phyloP scores from a whole-genome alignment of 2,797 vertebrate genomes.

The Oreonectes daqikongensis region DNA sequence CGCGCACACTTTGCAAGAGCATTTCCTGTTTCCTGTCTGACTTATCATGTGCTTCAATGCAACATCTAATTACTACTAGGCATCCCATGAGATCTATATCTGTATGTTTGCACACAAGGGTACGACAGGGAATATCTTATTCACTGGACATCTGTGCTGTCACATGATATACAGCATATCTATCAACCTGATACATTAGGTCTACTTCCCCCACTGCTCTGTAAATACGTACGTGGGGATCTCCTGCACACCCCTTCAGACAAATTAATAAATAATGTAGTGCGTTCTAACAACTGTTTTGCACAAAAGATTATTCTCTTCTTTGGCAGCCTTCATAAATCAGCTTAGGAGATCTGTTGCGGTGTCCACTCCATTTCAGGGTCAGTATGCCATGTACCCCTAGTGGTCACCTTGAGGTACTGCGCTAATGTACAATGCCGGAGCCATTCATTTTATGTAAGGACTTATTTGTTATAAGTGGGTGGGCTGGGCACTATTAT shows the following conservation, averaged over 20 bases:
- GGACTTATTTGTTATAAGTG: not conserved
- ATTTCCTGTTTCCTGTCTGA: conserved; percentile 50
- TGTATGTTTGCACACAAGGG: conserved; percentile 22
- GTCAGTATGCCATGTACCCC: conserved; percentile 44
- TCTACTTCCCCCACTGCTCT: not conserved
- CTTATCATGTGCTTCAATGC: conserved; percentile 5
- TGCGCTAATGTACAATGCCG: conserved; percentile 34
- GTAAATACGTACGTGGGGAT: not conserved
- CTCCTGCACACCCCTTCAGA: not conserved
- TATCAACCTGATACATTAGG: conserved; percentile 2
- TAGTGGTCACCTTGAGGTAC: conserved; percentile 57
- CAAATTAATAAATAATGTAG: not conserved
- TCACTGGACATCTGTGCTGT: not conserved
- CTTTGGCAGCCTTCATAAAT: conserved; percentile 50
- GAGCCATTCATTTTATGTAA: conserved; percentile 21
- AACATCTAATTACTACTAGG: not conserved
- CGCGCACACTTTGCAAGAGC: conserved; percentile 8
- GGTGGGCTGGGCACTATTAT: not conserved
- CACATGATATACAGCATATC: not conserved
- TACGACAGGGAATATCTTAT: not conserved
- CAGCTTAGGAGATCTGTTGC: conserved; percentile 51
- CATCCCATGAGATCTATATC: conserved; percentile 16
- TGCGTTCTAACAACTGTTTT: conserved; percentile 9
- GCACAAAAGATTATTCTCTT: conserved; percentile 42
- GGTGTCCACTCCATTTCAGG: conserved; percentile 44